Base-by-base conservation (phyloP, 1,140 invertebrate genomes). In the Drosophila pseudoananassae region DNA sequence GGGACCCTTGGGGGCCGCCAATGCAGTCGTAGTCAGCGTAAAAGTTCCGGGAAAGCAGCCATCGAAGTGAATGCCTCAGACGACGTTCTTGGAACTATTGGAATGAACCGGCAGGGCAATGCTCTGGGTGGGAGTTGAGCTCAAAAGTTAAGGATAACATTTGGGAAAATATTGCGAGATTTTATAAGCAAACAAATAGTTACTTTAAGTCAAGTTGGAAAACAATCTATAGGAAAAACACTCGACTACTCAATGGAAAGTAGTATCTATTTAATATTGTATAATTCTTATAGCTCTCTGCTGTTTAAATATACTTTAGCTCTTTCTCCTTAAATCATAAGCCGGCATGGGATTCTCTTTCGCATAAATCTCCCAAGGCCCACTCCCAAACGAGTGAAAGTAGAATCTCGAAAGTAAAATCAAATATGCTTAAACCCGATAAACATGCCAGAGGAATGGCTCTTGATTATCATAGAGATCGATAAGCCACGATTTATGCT, bases 401-500 rank as follows among this genome's bases (percentile, higher is more conserved):
- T 74, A 74, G 59, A 64, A 61, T 69, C 46, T 52, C 20, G 31
- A 74, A 73, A 71, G 55, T 49, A 71, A 59, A 61, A 71, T 50
- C 56, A 63, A 50, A 55, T 54, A 45, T 50, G 25, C 12, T 43
- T 46, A 36, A 46, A 38, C 53, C 43, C 45, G 43, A 59, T 64
- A 69, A 69, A 69, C 31, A 69, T 56, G 65, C 50, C 49, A 15
- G n/a, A 51, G 61, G 29, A 69, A 66, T 47, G 71, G 40, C 61
- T 36, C 12, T 45, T 25, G 49, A 85, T 81, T 85, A 85, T 74
- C 82, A 81, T 85, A 87, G 46, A 81, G 73, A 81, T 85, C 73
- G 59, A 87, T 88, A 87, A 82, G 75, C 78, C 1, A 54, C 70
- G 58, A 87, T 78, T 88, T 82, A 88, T 87, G 83, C 69, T 68